A percentile compares a stretch with the other conserved stretches of the same genome.
phyloP scores from a whole-genome alignment of 2,797 vertebrate species.

The Pseudopleuronectes americanus region DNA sequence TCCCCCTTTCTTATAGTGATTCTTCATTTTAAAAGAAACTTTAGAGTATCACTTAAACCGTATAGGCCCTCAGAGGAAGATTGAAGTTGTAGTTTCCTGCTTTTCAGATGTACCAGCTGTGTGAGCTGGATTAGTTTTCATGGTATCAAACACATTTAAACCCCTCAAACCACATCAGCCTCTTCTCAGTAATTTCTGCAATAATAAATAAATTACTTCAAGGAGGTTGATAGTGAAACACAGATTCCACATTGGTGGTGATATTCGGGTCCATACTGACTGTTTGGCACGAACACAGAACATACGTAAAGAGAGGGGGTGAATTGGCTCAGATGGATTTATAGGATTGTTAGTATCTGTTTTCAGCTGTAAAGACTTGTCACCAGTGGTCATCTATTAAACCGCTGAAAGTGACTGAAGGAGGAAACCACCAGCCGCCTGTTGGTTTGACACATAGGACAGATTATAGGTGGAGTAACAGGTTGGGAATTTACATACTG shows the following conservation, averaged over 20 bases:
- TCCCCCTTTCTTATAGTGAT: slow-evolving; percentile 1
- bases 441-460: background rate
- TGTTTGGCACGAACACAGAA: too few relatives aligned
- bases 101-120: slow-evolving; percentile 18
- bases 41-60: slow-evolving; percentile 1
- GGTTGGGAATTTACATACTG: background rate
- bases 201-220: background rate
- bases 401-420: slow-evolving; percentile 18
- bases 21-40: background rate
- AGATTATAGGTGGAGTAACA: background rate
- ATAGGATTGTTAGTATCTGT: background rate
- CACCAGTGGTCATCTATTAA: background rate
- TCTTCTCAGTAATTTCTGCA: background rate
- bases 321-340: background rate
- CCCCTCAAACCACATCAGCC: background rate
- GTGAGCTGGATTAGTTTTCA: background rate
- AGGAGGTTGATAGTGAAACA: too few relatives aligned
- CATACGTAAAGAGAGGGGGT: background rate
- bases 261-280: too few relatives aligned
- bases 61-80: slow-evolving; percentile 8
- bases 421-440: slow-evolving; percentile 6
- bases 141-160: background rate
- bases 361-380: background rate
- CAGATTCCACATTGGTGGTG: background rate
- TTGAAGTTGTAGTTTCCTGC: slow-evolving; percentile 9